Base-by-base conservation (phyloP, 2,888 invertebrate genomes). In the Drosophila sordidapex region DNA sequence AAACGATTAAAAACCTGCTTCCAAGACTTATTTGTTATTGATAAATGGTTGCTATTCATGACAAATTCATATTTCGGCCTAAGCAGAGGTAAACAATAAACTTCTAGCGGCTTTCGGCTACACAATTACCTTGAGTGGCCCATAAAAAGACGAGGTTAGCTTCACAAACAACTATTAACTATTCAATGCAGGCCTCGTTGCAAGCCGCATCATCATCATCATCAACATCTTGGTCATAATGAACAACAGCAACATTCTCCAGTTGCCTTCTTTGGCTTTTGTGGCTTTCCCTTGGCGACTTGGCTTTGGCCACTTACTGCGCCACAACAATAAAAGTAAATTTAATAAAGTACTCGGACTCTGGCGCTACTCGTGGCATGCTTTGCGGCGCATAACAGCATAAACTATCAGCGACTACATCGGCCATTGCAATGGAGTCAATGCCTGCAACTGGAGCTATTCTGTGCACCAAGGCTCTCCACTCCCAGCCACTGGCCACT, bases 281-380 rank as follows among this genome's bases (percentile, higher is more conserved):
- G 67, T 57, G 58, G 76, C 65, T 73, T 69, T 76, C 57, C 73
- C 72, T 65, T 65, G 60, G 35, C 54, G 76, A 54, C 73, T 80
- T 65, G 76, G 59, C 76, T 76, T 74, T 70, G 80, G 74, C 88
- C 87, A 88, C 84, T 81, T 86, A 86, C 87, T 82, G 80, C 82
- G 65, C 87, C 81, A 82, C 84, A 89, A 81, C 76, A 90, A 87
- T 83, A 85, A 88, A 89, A 85, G 76, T 76, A 78, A 88, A 85
- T 87, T 81, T 79, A 82, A 78, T 81, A 83, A 76, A 83, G 83
- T 71, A 78, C 82, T 85, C 68, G 78, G 78, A 73, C 79, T 74
- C 70, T 61, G 63, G 70, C 67, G 43, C 33, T 65, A 65, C 80
- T 69, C 70, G 79, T 87, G 72, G 89, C 88, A 86, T 87, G 86